A percentile compares a stretch with the other conserved stretches of the same genome.
These are phyloP conservation scores for Drosophila sp. DNA, from an alignment of 1,140 invertebrate species.

Conservation along the genomic window DNA sequence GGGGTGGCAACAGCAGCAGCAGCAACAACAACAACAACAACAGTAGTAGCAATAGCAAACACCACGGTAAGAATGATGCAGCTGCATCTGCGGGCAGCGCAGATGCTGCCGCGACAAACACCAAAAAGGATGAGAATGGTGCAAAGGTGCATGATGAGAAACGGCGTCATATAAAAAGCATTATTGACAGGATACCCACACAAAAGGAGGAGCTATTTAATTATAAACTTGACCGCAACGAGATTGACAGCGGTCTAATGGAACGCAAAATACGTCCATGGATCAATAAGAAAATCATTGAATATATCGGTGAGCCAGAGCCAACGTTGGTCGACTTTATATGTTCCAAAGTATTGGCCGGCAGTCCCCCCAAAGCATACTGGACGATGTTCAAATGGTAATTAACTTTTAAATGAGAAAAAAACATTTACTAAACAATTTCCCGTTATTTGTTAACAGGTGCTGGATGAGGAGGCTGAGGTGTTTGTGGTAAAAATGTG, in stretches of 20 bases:
- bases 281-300: slow-evolving; percentile 99
- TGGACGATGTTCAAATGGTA: slow-evolving; percentile 99
- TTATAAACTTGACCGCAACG: slow-evolving; percentile 96
- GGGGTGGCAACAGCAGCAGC: slow-evolving; percentile 24
- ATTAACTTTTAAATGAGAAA: too few species aligned
- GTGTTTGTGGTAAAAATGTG: slow-evolving; percentile 99
- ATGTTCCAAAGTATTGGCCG: slow-evolving; percentile 97
- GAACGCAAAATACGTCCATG: slow-evolving; percentile 98
- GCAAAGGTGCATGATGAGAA: slow-evolving; percentile 96
- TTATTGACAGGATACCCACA: slow-evolving; percentile 99
- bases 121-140: slow-evolving; percentile 88
- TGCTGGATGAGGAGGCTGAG: slow-evolving; percentile 99
- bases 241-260: slow-evolving; percentile 91
- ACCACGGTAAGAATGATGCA: slow-evolving; percentile 78
- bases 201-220: slow-evolving; percentile 98
- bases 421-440: too few species aligned
- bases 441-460: slow-evolving; percentile 87
- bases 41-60: slow-evolving; percentile 29
- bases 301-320: slow-evolving; percentile 99
- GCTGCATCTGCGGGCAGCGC: slow-evolving; percentile 61
- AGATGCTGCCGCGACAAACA: slow-evolving; percentile 84
- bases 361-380: slow-evolving; percentile 96
- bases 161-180: slow-evolving; percentile 96
- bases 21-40: slow-evolving; percentile 32
- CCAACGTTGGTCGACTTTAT: slow-evolving; percentile 99